A percentile compares a stretch with the other conserved stretches of the same genome.
phyloP scores from a whole-genome alignment of 2,797 vertebrate species.

The Pygocentrus nattereri region DNA sequence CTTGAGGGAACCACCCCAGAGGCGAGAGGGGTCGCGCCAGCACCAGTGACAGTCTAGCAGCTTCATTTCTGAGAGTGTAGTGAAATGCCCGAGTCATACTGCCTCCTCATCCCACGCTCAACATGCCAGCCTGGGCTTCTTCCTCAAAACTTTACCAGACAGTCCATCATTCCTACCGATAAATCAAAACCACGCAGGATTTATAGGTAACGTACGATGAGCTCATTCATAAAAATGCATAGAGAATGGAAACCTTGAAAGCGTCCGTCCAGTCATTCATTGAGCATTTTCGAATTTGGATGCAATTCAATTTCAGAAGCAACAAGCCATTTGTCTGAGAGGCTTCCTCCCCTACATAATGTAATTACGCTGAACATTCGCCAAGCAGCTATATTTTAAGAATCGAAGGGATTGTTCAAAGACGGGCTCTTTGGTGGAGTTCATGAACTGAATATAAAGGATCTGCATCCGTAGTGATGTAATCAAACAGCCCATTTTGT shows the following conservation, averaged over 20 bases:
- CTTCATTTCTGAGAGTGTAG: neutral
- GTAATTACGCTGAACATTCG: conserved; percentile 69
- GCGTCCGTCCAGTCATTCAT: conserved; percentile 58
- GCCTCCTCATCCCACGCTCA: neutral
- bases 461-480: conserved; percentile 39
- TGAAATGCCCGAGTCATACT: conserved; percentile 16
- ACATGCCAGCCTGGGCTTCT: neutral
- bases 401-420: conserved; percentile 42
- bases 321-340: conserved; percentile 68
- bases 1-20: too few species aligned
- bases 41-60: too few species aligned
- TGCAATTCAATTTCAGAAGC: conserved; percentile 57
- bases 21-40: too few species aligned
- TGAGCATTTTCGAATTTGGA: conserved; percentile 56
- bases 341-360: conserved; percentile 68
- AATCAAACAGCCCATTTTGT: conserved; percentile 28
- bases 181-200: conserved; percentile 19
- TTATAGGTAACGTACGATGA: conserved; percentile 13
- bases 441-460: conserved; percentile 54
- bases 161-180: conserved; percentile 23
- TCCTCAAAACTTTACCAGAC: conserved; percentile 5
- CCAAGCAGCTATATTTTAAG: conserved; percentile 66
- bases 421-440: conserved; percentile 43
- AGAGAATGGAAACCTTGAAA: conserved; percentile 27
- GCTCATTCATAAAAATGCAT: conserved; percentile 60